phyloP scores from a whole-genome alignment of 2,113 vertebrate genomes.

The Excalfactoria chinensis region DNA sequence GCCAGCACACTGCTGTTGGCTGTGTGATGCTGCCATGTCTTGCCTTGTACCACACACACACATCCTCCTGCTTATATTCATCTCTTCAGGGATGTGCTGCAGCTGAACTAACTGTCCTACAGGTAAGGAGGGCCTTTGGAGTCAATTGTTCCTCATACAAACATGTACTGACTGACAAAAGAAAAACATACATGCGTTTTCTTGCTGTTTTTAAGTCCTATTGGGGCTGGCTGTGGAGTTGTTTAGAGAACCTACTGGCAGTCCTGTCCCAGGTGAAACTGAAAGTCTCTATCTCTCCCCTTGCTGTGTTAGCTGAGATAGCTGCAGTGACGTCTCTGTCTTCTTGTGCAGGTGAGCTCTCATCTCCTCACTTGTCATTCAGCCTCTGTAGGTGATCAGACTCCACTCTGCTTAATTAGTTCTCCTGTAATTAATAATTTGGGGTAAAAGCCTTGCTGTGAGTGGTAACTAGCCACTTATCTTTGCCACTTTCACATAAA shows the following conservation, averaged over 20 bases:
- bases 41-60: accelerated
- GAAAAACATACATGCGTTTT: accelerated
- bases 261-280: not conserved
- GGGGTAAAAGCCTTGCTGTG: not conserved
- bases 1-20: accelerated
- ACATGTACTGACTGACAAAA: accelerated
- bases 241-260: not conserved
- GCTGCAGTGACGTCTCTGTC: not conserved
- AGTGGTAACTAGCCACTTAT: not conserved
- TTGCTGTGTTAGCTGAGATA: not conserved
- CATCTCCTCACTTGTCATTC: not conserved
- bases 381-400: not conserved
- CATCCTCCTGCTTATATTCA: accelerated
- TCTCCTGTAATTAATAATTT: not conserved
- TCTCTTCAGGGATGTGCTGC: accelerated
- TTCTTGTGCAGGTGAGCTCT: not conserved
- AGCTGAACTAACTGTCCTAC: not conserved
- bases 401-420: not conserved
- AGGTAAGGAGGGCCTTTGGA: not conserved
- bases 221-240: accelerated
- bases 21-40: accelerated
- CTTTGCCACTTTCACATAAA: not conserved
- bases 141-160: accelerated
- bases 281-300: not conserved
- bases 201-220: not conserved